Evolutionary conservation across 2,113 vertebrate species (phyloP).

Genomic region (Nipponia nippon): DNA sequence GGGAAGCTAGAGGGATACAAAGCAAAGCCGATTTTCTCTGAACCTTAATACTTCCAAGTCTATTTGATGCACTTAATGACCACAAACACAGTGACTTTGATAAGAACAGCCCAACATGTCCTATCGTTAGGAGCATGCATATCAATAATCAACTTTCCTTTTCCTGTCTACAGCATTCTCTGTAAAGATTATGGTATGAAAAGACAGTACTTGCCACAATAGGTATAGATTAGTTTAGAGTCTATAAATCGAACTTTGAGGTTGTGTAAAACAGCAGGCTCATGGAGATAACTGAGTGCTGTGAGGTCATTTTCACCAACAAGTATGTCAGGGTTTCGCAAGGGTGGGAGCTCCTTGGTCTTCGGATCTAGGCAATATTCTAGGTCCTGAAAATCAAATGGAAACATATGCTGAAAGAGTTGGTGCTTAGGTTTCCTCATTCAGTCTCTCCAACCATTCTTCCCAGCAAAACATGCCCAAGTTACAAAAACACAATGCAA

Average conservation of each 20-base stretch:
- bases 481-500: neutral
- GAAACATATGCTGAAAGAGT: neutral
- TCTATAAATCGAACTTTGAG: conserved; percentile 97
- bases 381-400: conserved; percentile 74
- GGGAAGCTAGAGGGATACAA: neutral
- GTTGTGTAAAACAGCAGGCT: conserved; percentile 96
- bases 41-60: neutral
- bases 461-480: neutral
- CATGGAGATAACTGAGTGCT: conserved; percentile 95
- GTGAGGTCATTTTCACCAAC: conserved; percentile 99
- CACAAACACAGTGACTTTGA: neutral
- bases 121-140: neutral
- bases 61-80: neutral
- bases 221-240: conserved; percentile 98
- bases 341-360: conserved; percentile 88
- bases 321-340: conserved; percentile 96
- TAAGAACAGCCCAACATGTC: neutral
- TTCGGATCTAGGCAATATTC: conserved; percentile 87
- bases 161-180: neutral
- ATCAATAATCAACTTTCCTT: neutral
- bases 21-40: neutral
- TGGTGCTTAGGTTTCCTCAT: neutral
- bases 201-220: conserved; percentile 84
- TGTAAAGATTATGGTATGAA: neutral
- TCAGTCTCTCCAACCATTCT: neutral